phyloP scores from a whole-genome alignment of 2,888 invertebrate genomes.

The Eilema sororculum region DNA sequence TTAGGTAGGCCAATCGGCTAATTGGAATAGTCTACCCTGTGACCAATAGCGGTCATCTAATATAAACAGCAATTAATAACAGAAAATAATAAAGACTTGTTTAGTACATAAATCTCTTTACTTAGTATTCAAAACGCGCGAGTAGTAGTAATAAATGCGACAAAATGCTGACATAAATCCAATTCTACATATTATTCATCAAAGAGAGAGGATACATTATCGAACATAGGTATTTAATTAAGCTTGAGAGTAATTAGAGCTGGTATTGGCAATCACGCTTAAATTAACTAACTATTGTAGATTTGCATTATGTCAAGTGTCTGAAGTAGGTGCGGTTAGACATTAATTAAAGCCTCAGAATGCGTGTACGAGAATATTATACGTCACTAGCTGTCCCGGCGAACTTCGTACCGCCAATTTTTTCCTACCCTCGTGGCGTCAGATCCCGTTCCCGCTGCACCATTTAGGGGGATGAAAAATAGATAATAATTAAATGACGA shows the following conservation, averaged over 20 bases:
- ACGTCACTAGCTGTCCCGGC: too few species aligned
- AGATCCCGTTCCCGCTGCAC: too few species aligned
- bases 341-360: background rate
- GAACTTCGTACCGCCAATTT: too few species aligned
- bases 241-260: conserved; percentile 30
- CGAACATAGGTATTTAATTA: conserved; percentile 42
- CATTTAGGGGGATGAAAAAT: too few species aligned
- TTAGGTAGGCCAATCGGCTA: too few species aligned
- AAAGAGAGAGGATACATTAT: conserved; percentile 20
- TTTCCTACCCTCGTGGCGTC: too few species aligned
- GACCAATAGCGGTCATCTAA: too few species aligned
- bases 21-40: too few species aligned
- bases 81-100: background rate
- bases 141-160: background rate
- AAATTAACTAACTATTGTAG: conserved; percentile 38
- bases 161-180: conserved; percentile 4
- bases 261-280: conserved; percentile 36
- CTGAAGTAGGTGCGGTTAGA: conserved; percentile 21
- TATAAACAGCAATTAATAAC: background rate
- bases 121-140: conserved; percentile 1
- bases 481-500: too few species aligned
- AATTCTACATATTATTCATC: conserved; percentile 10
- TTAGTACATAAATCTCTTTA: background rate
- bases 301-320: conserved; percentile 33
- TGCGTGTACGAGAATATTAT: background rate